Base-by-base conservation (phyloP, 2,113 vertebrate genomes). In the Laticauda colubrina region DNA sequence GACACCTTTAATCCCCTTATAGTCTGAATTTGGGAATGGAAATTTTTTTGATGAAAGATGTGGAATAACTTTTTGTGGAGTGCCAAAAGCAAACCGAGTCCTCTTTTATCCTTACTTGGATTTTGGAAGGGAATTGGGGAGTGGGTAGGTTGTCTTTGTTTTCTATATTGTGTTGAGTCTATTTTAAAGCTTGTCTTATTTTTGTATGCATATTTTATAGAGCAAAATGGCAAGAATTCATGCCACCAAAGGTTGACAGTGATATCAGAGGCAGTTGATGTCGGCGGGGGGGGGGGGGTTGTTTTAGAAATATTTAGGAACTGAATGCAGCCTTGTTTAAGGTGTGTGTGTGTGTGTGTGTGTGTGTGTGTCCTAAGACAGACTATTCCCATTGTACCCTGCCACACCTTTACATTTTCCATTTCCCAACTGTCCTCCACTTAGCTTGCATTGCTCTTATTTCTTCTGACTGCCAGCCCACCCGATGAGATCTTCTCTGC, bases 211-310 rank as follows among this genome's bases (percentile, higher is more conserved):
- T 39, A 1, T 81, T 39, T 81, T 34, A 15, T 6, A 75, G 2
- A 5, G 2, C 64, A 34, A 20, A 75, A 75, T 1, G 5, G 15
- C 64, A 75, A 75, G 64, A 75, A 75, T 75, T 15, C 34, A 15
- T 75, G 64, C 64, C n/a, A 75, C 15, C 64, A 75, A 75, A 34
- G n/a, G 14, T 34, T 75, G 64, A 5, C 64, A 34, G 5, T n/a
- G 14, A 34, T 75, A 14, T 75, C 64, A 75, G n/a, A 75, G 61
- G 64, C n/a, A 75, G 64, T 2, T 75, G 2, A 39, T 39, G 34
- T 39, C 34, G 34, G 3, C 1, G 6, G 34, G 3, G 2, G 6
- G 34, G 10, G 26, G 43, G 43, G 1, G 1, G 18, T 18, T 3
- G 34, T 75, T 75, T 20, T 20, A 75, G n/a, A 75, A 75, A 39